These are phyloP conservation scores for Teleiodes luculella DNA, from an alignment of 2,888 invertebrate species.

Conservation along the genomic window DNA sequence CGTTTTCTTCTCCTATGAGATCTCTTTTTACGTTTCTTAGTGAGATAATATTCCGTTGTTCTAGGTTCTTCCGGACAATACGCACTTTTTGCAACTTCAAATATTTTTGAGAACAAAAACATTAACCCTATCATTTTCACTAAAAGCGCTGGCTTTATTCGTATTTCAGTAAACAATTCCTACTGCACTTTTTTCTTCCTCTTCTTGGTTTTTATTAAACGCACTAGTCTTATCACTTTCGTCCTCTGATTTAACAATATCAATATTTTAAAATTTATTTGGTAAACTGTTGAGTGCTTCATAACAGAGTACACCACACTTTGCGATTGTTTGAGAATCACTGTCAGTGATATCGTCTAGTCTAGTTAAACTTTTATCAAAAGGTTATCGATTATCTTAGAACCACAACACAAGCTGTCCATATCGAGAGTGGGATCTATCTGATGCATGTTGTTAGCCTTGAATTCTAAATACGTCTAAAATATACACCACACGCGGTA, in stretches of 20 bases:
- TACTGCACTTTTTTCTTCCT: conserved; percentile 40
- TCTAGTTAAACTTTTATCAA: conserved; percentile 38
- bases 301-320: conserved; percentile 43
- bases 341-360: conserved; percentile 13
- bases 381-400: conserved; percentile 51
- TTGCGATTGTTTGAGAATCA: conserved; percentile 11
- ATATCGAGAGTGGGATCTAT: conserved; percentile 28
- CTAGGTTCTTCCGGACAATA: conserved; percentile 26
- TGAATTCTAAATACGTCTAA: conserved; percentile 51
- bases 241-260: conserved; percentile 24
- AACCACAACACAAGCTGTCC: conserved; percentile 24
- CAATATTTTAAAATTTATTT: conserved; percentile 25
- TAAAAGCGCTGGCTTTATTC: background rate
- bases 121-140: conserved; percentile 60
- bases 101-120: conserved; percentile 55
- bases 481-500: conserved; percentile 40
- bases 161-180: background rate
- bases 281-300: conserved; percentile 32
- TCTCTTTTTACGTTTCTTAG: conserved; percentile 26
- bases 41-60: conserved; percentile 7
- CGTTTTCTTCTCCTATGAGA: conserved; percentile 33
- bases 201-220: conserved; percentile 40
- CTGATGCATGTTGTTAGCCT: conserved; percentile 31
- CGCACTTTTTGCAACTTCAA: conserved; percentile 43
- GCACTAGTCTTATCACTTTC: conserved; percentile 29